Evolutionary conservation across 2,888 invertebrate genomes (phyloP).

Genomic region (Erpobdella octoculata): DNA sequence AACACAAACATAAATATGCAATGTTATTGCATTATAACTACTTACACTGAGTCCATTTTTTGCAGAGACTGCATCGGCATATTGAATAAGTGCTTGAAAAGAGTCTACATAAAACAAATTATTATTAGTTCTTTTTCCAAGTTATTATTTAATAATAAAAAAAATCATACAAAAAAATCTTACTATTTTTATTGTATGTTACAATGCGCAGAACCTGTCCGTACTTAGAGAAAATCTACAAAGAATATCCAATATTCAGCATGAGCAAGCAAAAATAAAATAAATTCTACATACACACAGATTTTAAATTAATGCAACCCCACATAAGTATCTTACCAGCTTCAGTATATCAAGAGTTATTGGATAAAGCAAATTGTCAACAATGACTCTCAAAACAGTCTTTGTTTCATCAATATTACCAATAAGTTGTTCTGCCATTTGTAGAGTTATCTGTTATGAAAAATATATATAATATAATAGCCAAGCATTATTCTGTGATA

Average conservation of each 20-base stretch:
- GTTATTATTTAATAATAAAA: background rate
- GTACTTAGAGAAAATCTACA: slow-evolving; percentile 29
- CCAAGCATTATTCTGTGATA: no score
- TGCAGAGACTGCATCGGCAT: slow-evolving; percentile 89
- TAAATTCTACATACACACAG: background rate
- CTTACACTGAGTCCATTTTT: slow-evolving; percentile 68
- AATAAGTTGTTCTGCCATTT: slow-evolving; percentile 14
- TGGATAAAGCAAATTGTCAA: slow-evolving; percentile 31
- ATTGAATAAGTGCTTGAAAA: slow-evolving; percentile 97
- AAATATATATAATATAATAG: no score
- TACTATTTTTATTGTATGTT: slow-evolving; percentile 29
- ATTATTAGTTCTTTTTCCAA: background rate
- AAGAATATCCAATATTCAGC: background rate
- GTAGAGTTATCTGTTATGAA: background rate
- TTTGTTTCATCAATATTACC: slow-evolving; percentile 20
- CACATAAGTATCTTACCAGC: background rate
- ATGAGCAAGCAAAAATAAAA: background rate
- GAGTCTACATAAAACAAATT: slow-evolving; percentile 61
- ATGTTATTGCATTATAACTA: background rate
- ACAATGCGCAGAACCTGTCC: slow-evolving; percentile 29
- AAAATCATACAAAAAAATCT: background rate
- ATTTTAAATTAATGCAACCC: background rate
- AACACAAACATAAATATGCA: background rate
- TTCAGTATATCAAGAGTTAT: slow-evolving; percentile 29
- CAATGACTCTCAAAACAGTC: slow-evolving; percentile 27